phyloP scores from a whole-genome alignment of 1,140 invertebrate genomes.

The Leptonema lineaticorne region DNA sequence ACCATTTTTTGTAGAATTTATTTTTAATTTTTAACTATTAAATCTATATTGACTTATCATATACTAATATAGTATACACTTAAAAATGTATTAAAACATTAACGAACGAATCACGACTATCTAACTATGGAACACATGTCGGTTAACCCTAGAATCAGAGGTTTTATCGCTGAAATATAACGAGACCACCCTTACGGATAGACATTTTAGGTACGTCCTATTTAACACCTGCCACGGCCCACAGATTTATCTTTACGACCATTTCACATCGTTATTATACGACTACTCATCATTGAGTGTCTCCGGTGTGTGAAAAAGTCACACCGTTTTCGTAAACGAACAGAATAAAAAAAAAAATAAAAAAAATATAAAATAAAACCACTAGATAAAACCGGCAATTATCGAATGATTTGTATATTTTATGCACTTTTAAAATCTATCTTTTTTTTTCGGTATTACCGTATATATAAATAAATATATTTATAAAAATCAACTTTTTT shows the following conservation, averaged over 20 bases:
- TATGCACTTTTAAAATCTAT: not conserved
- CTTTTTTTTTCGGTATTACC: too few relatives aligned
- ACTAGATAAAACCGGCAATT: conserved; percentile 1
- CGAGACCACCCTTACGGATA: conserved; percentile 11
- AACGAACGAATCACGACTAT: not conserved
- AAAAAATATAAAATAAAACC: not conserved
- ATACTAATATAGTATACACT: too few relatives aligned
- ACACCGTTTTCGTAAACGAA: too few relatives aligned
- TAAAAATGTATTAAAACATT: not conserved
- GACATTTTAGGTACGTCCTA: conserved; percentile 7
- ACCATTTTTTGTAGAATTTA: too few relatives aligned
- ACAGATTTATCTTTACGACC: conserved; percentile 3
- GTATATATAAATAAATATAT: too few relatives aligned
- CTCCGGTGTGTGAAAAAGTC: not conserved
- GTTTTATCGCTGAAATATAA: conserved; percentile 15
- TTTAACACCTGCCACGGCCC: not conserved
- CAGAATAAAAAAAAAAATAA: too few relatives aligned
- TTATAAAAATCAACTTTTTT: too few relatives aligned
- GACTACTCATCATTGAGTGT: not conserved
- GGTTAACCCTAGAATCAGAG: not conserved
- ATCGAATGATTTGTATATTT: not conserved
- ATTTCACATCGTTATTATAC: not conserved
- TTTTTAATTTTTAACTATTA: too few relatives aligned
- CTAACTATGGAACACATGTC: conserved; percentile 14
- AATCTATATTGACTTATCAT: too few relatives aligned